These are phyloP conservation scores for Eulemur rubriventer DNA, from an alignment of 2,797 vertebrate genomes.

Conservation along the genomic window DNA sequence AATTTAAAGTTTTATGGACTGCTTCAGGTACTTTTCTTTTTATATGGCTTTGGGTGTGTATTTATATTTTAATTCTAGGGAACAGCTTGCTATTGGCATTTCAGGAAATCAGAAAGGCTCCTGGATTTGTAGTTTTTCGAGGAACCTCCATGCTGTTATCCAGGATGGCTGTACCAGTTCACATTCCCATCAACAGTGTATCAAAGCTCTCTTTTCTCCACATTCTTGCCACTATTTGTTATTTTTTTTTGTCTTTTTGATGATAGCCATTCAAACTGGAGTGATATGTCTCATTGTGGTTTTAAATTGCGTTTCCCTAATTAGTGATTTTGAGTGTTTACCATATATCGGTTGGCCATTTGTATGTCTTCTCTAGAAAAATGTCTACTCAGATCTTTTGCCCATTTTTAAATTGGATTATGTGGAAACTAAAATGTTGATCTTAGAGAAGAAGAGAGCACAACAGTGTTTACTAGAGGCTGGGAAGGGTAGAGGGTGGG, in stretches of 20 bases:
- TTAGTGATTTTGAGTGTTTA: not conserved
- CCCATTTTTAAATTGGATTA: not conserved
- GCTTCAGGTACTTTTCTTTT: conserved; percentile 45
- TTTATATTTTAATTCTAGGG: conserved; percentile 61
- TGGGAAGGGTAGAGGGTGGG: not conserved
- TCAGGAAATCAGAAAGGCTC: not conserved
- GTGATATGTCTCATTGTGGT: not conserved
- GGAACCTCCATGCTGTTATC: not conserved
- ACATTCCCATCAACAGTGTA: not conserved
- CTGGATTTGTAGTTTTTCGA: not conserved
- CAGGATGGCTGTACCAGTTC: not conserved
- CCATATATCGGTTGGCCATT: not conserved
- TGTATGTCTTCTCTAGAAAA: not conserved
- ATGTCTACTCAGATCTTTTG: not conserved
- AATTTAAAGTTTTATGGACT: conserved; percentile 59
- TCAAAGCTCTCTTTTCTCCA: not conserved
- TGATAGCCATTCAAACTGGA: not conserved
- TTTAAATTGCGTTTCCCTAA: not conserved
- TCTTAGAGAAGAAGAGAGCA: not conserved
- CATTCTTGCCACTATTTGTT: not conserved
- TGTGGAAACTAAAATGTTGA: not conserved
- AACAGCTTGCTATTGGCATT: conserved; percentile 45
- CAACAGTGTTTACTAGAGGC: not conserved
- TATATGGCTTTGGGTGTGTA: conserved; percentile 37
- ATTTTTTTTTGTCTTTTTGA: not conserved